Conservation (phyloP, 2,888 invertebrate species). For the Pterobdella sp. region DNA sequence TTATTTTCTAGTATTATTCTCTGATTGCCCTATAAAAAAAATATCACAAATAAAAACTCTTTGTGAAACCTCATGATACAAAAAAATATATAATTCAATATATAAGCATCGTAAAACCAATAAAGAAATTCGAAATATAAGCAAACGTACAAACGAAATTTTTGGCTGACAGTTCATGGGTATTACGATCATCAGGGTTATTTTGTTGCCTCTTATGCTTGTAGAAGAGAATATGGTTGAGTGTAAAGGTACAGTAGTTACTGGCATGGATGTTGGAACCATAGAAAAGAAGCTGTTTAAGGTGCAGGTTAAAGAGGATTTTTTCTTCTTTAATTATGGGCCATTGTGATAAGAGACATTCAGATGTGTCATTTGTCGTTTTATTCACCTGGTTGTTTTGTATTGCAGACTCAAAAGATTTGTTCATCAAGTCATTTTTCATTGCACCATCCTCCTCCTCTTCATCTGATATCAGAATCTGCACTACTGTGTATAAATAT, state of each 20-base stretch:
- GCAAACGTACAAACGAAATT: neutral
- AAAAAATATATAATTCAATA: too few relatives aligned
- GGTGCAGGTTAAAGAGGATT: constrained; percentile 1
- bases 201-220: neutral
- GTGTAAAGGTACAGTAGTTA: neutral
- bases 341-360: too few relatives aligned
- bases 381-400: too few relatives aligned
- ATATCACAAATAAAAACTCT: too few relatives aligned
- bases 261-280: neutral
- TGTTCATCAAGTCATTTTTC: too few relatives aligned
- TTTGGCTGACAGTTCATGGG: neutral
- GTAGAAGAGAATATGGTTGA: neutral
- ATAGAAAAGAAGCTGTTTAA: constrained; percentile 2
- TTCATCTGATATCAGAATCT: neutral
- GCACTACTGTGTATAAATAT: neutral
- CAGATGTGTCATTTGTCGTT: too few relatives aligned
- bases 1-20: too few relatives aligned
- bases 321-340: neutral
- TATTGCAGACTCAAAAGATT: too few relatives aligned
- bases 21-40: too few relatives aligned
- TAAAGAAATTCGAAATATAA: too few relatives aligned
- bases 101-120: too few relatives aligned
- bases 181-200: neutral
- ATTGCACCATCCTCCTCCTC: constrained; percentile 16
- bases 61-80: too few relatives aligned